Conservation (phyloP, 2,797 vertebrate genomes). For the Acanthornis magna region DNA sequence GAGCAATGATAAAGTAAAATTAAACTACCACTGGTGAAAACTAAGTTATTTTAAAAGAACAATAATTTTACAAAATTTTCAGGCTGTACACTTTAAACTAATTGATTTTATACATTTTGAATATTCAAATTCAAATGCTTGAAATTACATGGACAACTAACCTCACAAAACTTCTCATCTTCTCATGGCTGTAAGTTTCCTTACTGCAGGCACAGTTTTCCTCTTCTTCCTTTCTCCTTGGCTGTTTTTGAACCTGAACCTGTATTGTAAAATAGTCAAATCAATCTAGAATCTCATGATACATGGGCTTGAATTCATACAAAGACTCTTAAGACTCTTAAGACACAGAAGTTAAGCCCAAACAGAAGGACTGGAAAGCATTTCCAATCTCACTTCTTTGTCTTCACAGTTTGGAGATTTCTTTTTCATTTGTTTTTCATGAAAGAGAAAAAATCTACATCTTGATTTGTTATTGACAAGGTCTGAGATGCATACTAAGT, state of each 20-base stretch:
- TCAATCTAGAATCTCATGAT: not conserved
- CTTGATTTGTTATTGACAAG: not conserved
- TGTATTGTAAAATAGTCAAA: constrained; percentile 55
- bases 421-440: not conserved
- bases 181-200: constrained; percentile 35
- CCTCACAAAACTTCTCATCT: constrained; percentile 66
- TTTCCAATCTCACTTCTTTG: not conserved
- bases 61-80: not conserved
- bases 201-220: constrained; percentile 64
- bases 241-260: constrained; percentile 72
- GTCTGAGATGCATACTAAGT: not conserved
- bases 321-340: not conserved
- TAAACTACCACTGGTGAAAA: not conserved
- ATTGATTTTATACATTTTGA: not conserved
- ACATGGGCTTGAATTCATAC: not conserved
- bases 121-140: not conserved
- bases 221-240: constrained; percentile 62
- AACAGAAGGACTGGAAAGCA: not conserved
- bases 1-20: not conserved
- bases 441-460: not conserved
- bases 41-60: not conserved
- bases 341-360: not conserved
- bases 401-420: not conserved
- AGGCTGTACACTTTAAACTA: not conserved
- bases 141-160: constrained; percentile 36